Percentiles rank a stretch among this genome's conserved stretches.
These are phyloP conservation scores for Lynx canadensis DNA, from an alignment of 2,113 vertebrate genomes.

Conservation along the genomic window DNA sequence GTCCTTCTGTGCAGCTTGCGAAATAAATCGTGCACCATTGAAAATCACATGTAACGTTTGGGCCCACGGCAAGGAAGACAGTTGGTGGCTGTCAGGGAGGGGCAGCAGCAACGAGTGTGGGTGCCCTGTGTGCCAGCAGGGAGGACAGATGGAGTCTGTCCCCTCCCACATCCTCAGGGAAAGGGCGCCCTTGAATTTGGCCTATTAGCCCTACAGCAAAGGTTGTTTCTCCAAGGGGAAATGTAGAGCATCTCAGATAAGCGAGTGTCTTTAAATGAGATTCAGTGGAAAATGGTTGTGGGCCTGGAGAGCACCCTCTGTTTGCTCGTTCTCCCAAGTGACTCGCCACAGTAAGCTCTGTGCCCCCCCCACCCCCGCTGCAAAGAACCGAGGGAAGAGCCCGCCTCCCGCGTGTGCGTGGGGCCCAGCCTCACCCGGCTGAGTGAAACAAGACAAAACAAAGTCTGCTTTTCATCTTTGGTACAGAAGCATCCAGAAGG, in stretches of 20 bases:
- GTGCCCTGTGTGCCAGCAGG: rapidly evolving
- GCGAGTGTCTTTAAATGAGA: neutral
- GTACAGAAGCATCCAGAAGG: neutral
- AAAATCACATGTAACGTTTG: neutral
- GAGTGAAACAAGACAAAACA: neutral
- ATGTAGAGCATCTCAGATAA: neutral
- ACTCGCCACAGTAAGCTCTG: neutral
- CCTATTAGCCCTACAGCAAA: neutral
- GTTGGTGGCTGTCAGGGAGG: neutral
- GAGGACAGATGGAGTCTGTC: neutral
- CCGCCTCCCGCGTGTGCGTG: rapidly evolving
- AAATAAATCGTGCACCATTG: neutral
- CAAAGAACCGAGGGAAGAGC: neutral
- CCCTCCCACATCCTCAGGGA: neutral
- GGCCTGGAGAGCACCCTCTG: neutral
- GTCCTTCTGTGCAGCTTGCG: neutral
- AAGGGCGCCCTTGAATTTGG: rapidly evolving
- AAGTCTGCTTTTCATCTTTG: neutral
- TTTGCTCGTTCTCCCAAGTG: neutral
- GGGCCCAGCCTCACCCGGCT: neutral
- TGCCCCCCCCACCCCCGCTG: neutral
- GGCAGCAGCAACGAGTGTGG: neutral
- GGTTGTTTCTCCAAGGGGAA: neutral
- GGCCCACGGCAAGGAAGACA: rapidly evolving
- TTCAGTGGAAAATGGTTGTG: neutral